A percentile compares a stretch with the other conserved stretches of the same genome.
Conservation (phyloP, 2,113 vertebrate genomes). For the Plestiodon gilberti region DNA sequence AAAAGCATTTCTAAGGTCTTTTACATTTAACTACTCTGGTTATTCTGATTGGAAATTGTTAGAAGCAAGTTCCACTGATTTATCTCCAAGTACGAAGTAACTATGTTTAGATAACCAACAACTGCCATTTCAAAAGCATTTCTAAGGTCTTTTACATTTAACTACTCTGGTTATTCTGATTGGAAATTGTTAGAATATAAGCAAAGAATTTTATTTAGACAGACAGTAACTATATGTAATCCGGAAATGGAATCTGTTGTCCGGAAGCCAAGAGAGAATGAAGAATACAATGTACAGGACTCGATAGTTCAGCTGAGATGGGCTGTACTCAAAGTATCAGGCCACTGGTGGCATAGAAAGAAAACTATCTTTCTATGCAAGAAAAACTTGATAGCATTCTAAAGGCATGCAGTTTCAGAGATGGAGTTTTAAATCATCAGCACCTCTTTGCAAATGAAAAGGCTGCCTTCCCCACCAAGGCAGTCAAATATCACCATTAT, state of each 20-base stretch:
- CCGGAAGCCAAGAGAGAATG: neutral
- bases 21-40: neutral
- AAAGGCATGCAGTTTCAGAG: neutral
- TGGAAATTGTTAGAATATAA: neutral
- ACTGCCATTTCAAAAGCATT: neutral
- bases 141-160: neutral
- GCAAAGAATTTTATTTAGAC: neutral
- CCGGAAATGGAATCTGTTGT: no score
- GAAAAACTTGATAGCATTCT: neutral
- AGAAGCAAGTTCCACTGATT: no score
- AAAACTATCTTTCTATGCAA: no score
- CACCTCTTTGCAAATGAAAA: conserved; percentile 27
- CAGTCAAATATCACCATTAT: conserved; percentile 1
- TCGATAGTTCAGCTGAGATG: neutral
- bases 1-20: neutral
- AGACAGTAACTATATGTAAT: neutral
- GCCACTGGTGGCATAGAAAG: neutral
- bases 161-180: neutral
- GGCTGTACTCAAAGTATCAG: neutral
- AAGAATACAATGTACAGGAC: neutral
- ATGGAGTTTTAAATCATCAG: neutral
- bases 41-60: neutral
- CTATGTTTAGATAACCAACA: neutral
- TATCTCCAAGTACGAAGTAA: no score
- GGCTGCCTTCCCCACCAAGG: neutral